A percentile compares a stretch with the other conserved stretches of the same genome.
Evolutionary conservation across 2,888 invertebrate genomes (phyloP).

Genomic region (Synergus umbraculus): DNA sequence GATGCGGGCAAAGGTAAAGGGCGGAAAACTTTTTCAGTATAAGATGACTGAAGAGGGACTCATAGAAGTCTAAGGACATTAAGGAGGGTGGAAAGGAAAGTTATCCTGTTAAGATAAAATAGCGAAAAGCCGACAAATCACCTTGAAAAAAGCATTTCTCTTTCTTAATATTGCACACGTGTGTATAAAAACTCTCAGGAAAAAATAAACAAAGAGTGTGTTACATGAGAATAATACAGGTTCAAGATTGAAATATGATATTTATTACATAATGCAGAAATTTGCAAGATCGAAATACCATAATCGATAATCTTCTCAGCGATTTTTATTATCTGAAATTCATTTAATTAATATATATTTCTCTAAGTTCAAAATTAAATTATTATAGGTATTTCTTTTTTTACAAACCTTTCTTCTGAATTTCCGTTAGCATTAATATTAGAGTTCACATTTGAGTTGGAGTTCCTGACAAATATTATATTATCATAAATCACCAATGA

Average conservation of each 20-base stretch:
- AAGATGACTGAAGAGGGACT: conserved; percentile 2
- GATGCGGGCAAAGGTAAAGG: not conserved
- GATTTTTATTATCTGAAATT: too few relatives aligned
- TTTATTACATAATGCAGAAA: too few relatives aligned
- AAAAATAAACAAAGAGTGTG: not conserved
- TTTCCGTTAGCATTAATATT: conserved; percentile 46
- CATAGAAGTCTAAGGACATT: not conserved
- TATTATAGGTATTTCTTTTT: not conserved
- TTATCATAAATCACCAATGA: too few relatives aligned
- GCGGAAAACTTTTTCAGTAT: not conserved
- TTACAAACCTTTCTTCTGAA: not conserved
- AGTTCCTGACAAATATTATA: not conserved
- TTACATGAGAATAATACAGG: too few relatives aligned
- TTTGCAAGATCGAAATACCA: too few relatives aligned
- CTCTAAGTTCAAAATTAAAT: too few relatives aligned
- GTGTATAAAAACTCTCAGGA: not conserved
- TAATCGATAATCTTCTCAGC: too few relatives aligned
- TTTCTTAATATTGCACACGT: not conserved
- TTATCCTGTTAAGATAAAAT: not conserved
- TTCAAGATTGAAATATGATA: too few relatives aligned
- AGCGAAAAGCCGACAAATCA: conserved; percentile 1
- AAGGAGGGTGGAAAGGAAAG: not conserved
- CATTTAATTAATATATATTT: too few relatives aligned
- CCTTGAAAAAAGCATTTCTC: not conserved
- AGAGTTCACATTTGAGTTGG: conserved; percentile 46